phyloP scores from a whole-genome alignment of 2,888 invertebrate genomes.

The Diloba caeruleocephala region DNA sequence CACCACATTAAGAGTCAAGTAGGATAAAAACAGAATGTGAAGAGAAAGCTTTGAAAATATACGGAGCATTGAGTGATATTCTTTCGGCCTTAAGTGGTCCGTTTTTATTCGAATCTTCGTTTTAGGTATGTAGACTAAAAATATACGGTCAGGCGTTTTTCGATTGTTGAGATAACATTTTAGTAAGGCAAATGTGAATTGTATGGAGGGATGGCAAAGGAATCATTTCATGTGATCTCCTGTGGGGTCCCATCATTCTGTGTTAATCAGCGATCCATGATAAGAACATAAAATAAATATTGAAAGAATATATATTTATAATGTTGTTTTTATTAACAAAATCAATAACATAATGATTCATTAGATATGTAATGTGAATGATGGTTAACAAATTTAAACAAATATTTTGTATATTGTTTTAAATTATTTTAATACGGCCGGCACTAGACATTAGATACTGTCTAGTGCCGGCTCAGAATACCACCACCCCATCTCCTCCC shows the following conservation, averaged over 20 bases:
- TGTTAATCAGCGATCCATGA: conserved; percentile 46
- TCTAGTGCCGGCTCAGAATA: too few species aligned
- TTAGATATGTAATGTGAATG: too few species aligned
- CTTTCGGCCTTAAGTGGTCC: conserved; percentile 62
- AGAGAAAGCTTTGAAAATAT: conserved; percentile 84
- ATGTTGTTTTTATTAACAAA: too few species aligned
- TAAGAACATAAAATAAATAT: conserved; percentile 2
- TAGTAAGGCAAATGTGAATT: conserved; percentile 29
- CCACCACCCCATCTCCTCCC: too few species aligned
- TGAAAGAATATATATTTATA: not conserved
- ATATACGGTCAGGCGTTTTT: conserved; percentile 56
- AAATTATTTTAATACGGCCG: too few species aligned
- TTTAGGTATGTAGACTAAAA: conserved; percentile 50
- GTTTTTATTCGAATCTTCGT: conserved; percentile 56
- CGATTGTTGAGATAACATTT: conserved; percentile 50
- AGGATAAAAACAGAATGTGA: conserved; percentile 88
- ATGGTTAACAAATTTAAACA: too few species aligned
- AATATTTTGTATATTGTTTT: too few species aligned
- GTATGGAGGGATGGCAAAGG: conserved; percentile 14
- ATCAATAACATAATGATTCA: too few species aligned
- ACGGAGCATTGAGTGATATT: conserved; percentile 81
- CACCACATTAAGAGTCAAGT: conserved; percentile 92
- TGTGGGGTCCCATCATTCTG: conserved; percentile 37
- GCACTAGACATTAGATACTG: too few species aligned
- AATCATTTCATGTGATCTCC: conserved; percentile 22